Percentiles rank a stretch among this genome's conserved stretches.
These are phyloP conservation scores for Nasonia oneida DNA, from an alignment of 2,888 invertebrate genomes.

Conservation along the genomic window DNA sequence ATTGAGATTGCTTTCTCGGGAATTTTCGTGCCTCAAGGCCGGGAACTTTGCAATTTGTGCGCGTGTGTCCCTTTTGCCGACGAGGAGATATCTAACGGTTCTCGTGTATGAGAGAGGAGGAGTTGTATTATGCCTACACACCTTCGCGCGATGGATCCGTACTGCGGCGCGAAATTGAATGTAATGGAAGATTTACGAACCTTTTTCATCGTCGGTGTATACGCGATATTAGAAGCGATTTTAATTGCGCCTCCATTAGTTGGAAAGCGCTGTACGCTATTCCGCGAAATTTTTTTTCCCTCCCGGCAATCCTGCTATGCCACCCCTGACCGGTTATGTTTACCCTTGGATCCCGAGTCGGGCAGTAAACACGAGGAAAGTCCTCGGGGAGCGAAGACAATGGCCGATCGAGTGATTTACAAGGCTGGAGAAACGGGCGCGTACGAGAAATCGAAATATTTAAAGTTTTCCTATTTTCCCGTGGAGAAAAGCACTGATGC, in stretches of 20 bases:
- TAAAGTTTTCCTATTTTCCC: background rate
- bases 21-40: conserved; percentile 34
- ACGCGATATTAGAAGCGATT: background rate
- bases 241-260: background rate
- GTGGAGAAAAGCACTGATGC: conserved; percentile 34
- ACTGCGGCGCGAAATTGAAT: background rate
- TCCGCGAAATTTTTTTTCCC: background rate
- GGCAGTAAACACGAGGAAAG: background rate
- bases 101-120: background rate
- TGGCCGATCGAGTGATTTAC: conserved; percentile 36
- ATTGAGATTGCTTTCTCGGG: conserved; percentile 35
- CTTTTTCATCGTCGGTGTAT: background rate
- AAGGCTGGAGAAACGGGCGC: background rate
- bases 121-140: background rate
- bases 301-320: background rate
- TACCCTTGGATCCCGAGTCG: background rate
- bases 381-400: background rate
- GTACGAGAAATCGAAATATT: conserved; percentile 34
- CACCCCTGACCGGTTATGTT: background rate
- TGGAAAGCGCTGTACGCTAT: background rate
- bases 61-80: conserved; percentile 27
- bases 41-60: conserved; percentile 45
- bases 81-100: conserved; percentile 24
- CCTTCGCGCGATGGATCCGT: background rate
- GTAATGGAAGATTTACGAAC: conserved; percentile 6